Base-by-base conservation (phyloP, 2,888 invertebrate genomes). In the Automeris io region DNA sequence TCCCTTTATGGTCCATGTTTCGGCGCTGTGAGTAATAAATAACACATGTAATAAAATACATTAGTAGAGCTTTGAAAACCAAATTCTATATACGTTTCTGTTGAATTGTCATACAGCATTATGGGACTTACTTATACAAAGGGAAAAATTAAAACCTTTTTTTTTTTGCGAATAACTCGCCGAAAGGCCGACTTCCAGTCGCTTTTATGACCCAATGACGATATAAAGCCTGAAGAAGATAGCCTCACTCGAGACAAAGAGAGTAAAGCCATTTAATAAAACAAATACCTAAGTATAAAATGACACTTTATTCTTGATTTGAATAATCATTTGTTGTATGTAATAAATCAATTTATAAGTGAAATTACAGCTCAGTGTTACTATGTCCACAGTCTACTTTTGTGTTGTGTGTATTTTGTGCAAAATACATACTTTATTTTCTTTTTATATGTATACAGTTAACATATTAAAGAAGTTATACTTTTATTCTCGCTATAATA, bases 161-260 rank as follows among this genome's bases (percentile, higher is more conserved):
- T 37, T 5, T 5, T 29, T 8, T 21, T 35, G 18, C 23, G 42
- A 37, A 39, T 42, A 40, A 53, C 51, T 51, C 47, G 51, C 47
- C 40, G 36, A 50, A 51, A 46, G 47, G 47, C 46, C 49, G 46
- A 43, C 47, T 46, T 47, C 43, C 42, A 52, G 46, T 42, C 35
- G 38, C 40, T 49, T 60, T 60, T 53, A 56, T 51, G 60, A 54
- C 37, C 47, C 40, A 40, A 45, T 47, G 44, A 38, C 35, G 49
- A 37, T 33, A 51, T 57, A 54, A 54, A 60, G 53, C 45, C 49
- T 47, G 47, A 47, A 53, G 46, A 46, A 47, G 53, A 58, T 46
- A 52, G 47, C 47, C 40, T 35, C 18, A 32, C 31, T 49, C 49
- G 16, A 47, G 29, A 29, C 13, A 13, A 16, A 16, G 16, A 29